phyloP scores from a whole-genome alignment of 2,888 invertebrate species.

The Cordilura impudica region DNA sequence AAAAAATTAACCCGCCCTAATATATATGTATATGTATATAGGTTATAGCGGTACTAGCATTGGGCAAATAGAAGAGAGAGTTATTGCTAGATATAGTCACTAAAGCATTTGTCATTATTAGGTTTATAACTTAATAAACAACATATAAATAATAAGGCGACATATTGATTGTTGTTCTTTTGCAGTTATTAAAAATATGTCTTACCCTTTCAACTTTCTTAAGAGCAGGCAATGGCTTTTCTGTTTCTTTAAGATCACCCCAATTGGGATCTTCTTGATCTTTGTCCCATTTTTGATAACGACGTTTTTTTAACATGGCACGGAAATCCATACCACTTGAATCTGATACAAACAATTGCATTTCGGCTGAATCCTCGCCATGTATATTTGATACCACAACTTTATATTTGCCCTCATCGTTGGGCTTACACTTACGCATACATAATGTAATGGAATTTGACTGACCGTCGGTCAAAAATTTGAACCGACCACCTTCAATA shows the following conservation, averaged over 20 bases:
- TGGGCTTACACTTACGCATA: slow-evolving; percentile 96
- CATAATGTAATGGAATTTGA: slow-evolving; percentile 94
- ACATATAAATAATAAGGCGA: background rate
- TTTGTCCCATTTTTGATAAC: slow-evolving; percentile 95
- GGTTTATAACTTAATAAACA: background rate
- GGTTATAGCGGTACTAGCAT: too few species aligned
- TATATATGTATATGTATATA: too few species aligned
- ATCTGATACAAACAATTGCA: slow-evolving; percentile 97
- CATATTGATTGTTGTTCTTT: slow-evolving; percentile 19
- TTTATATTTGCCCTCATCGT: slow-evolving; percentile 98
- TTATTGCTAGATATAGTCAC: too few species aligned
- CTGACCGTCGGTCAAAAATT: slow-evolving; percentile 95
- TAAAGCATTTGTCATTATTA: too few species aligned
- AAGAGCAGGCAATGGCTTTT: slow-evolving; percentile 90
- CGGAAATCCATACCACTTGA: slow-evolving; percentile 99
- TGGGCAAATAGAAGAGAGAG: too few species aligned
- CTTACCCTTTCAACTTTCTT: slow-evolving; percentile 96
- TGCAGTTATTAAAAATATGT: slow-evolving; percentile 11
- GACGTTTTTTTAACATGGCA: slow-evolving; percentile 97
- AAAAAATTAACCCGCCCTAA: too few species aligned
- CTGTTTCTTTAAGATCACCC: slow-evolving; percentile 94
- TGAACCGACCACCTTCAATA: slow-evolving; percentile 96
- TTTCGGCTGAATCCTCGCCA: slow-evolving; percentile 97
- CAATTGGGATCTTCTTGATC: slow-evolving; percentile 95
- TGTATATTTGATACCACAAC: slow-evolving; percentile 94